Evolutionary conservation across 1,140 invertebrate species (phyloP).

Genomic region (Bombus impatiens): DNA sequence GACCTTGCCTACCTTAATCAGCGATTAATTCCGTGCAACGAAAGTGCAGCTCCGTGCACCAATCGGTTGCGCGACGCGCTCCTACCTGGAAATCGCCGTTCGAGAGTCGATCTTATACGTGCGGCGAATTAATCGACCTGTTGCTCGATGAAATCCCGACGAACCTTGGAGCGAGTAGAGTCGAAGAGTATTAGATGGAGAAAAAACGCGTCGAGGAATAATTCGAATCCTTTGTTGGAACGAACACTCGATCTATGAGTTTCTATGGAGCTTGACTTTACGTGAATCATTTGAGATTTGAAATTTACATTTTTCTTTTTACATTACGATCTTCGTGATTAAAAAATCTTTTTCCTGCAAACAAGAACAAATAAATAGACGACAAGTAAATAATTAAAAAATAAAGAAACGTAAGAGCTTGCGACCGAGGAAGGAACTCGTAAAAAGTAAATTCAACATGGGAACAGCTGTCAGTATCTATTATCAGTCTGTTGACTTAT

Average conservation of each 20-base stretch:
- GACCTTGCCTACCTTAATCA: conserved; percentile 77
- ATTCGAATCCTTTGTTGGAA: not conserved
- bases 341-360: too few species aligned
- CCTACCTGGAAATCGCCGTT: conserved; percentile 75
- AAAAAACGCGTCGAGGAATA: conserved; percentile 32
- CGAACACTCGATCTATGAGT: too few species aligned
- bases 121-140: conserved; percentile 68
- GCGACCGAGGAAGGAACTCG: not conserved
- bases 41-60: conserved; percentile 72
- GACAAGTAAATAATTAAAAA: not conserved
- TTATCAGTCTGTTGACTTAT: not conserved
- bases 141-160: not conserved
- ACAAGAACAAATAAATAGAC: too few species aligned
- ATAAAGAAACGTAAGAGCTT: not conserved
- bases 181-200: conserved; percentile 45
- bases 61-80: conserved; percentile 67
- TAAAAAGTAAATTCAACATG: not conserved
- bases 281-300: too few species aligned
- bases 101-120: conserved; percentile 68
- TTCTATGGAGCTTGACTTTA: not conserved
- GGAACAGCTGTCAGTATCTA: too few species aligned
- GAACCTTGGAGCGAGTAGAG: not conserved
- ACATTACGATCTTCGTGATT: too few species aligned
- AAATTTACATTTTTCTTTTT: too few species aligned
- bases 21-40: conserved; percentile 78